These are phyloP conservation scores for Porites cylindrica DNA, from an alignment of 92 coral and sea anemone genomes.

Conservation along the genomic window DNA sequence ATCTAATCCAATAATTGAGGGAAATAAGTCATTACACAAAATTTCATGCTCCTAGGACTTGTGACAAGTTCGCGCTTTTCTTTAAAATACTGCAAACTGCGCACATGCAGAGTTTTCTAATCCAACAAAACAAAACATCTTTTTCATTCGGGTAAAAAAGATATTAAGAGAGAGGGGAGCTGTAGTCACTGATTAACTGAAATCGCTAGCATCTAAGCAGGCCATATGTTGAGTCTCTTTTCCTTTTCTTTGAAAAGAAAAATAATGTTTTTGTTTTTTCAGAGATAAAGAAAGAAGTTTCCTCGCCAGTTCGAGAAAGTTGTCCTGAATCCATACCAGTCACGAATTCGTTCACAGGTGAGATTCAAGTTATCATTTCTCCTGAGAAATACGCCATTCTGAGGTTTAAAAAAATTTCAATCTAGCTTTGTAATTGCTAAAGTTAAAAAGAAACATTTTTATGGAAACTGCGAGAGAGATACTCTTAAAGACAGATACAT, in stretches of 20 bases:
- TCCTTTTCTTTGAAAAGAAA: background rate
- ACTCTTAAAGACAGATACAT: background rate
- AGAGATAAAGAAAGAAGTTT: slow-evolving; percentile 87
- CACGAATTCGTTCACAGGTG: slow-evolving; percentile 41
- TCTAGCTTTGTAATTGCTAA: slow-evolving; percentile 39
- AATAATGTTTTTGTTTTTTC: slow-evolving; percentile 30
- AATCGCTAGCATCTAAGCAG: slow-evolving; percentile 29
- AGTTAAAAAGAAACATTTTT: slow-evolving; percentile 54
- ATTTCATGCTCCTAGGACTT: slow-evolving; percentile 23
- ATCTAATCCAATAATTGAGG: slow-evolving; percentile 63
- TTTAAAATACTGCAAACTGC: slow-evolving; percentile 38
- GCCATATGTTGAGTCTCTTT: slow-evolving; percentile 32
- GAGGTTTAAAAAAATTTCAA: slow-evolving; percentile 15
- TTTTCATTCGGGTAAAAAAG: background rate
- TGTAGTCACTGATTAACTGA: too few relatives aligned
- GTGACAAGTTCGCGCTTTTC: background rate
- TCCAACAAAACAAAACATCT: background rate
- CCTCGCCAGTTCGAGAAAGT: slow-evolving; percentile 71
- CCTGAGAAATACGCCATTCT: slow-evolving; percentile 24
- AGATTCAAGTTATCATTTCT: slow-evolving; percentile 32
- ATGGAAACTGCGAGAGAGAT: background rate
- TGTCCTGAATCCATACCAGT: slow-evolving; percentile 59
- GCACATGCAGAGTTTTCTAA: background rate
- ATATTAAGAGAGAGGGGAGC: background rate
- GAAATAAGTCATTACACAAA: slow-evolving; percentile 69